These are phyloP conservation scores for Apantesis nais DNA, from an alignment of 2,888 invertebrate species.

Conservation along the genomic window DNA sequence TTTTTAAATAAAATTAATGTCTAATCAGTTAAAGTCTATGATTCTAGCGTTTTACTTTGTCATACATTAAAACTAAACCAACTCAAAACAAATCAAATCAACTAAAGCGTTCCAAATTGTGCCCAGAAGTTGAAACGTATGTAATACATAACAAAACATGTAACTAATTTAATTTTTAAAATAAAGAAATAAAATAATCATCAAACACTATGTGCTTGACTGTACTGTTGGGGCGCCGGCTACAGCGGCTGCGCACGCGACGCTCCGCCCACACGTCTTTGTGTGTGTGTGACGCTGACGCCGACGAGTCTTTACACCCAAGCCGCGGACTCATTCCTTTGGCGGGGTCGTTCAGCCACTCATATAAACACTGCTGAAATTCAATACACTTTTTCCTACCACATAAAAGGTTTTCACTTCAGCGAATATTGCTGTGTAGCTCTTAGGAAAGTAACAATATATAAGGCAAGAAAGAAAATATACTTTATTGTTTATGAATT, in stretches of 20 bases:
- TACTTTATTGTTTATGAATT: not conserved
- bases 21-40: too few relatives aligned
- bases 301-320: slow-evolving; percentile 55
- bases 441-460: slow-evolving; percentile 2
- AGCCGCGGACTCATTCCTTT: slow-evolving; percentile 20
- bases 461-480: not conserved
- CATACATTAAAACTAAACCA: not conserved
- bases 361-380: slow-evolving; percentile 38
- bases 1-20: not conserved
- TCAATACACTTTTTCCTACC: slow-evolving; percentile 43
- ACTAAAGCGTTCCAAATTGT: not conserved
- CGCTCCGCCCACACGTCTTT: slow-evolving; percentile 63
- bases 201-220: slow-evolving; percentile 30
- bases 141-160: not conserved
- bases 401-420: slow-evolving; percentile 24
- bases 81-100: not conserved
- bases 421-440: slow-evolving; percentile 7
- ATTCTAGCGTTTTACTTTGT: not conserved
- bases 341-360: slow-evolving; percentile 24
- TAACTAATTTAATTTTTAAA: not conserved
- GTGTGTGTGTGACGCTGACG: slow-evolving; percentile 61
- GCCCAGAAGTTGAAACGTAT: not conserved
- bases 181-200: not conserved
- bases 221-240: slow-evolving; percentile 62
- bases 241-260: slow-evolving; percentile 60